These are phyloP conservation scores for Ormyrus nitidulus DNA, from an alignment of 2,888 invertebrate genomes.

Conservation along the genomic window DNA sequence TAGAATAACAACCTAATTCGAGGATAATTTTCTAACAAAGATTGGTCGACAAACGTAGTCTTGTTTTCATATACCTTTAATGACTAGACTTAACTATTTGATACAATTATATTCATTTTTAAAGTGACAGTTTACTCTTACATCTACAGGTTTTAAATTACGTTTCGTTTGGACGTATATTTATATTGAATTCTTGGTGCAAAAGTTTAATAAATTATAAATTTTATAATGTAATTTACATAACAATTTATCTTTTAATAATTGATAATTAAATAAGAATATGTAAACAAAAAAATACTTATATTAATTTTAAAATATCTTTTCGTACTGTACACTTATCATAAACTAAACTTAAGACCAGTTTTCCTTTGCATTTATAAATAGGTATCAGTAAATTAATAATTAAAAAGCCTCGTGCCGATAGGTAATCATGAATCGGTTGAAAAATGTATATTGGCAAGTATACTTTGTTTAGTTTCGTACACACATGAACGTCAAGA, in stretches of 20 bases:
- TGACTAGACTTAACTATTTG: conserved; percentile 67
- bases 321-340: conserved; percentile 38
- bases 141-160: conserved; percentile 38
- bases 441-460: conserved; percentile 36
- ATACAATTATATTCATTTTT: conserved; percentile 33
- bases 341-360: conserved; percentile 37
- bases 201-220: conserved; percentile 51
- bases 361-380: conserved; percentile 1
- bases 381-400: conserved; percentile 10
- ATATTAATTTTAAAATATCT: conserved; percentile 33
- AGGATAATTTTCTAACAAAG: conserved; percentile 67
- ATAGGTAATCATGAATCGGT: conserved; percentile 16
- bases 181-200: conserved; percentile 41
- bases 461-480: not conserved
- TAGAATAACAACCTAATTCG: conserved; percentile 66
- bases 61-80: conserved; percentile 27
- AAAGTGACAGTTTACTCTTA: conserved; percentile 31
- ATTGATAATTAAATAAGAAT: conserved; percentile 33
- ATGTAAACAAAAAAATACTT: conserved; percentile 28
- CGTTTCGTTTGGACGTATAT: conserved; percentile 42
- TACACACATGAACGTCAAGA: not conserved
- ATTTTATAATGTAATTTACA: conserved; percentile 30
- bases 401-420: conserved; percentile 6
- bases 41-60: conserved; percentile 53
- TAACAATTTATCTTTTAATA: conserved; percentile 27